Evolutionary conservation across 2,113 vertebrate genomes (phyloP).

Genomic region (Chrysochloris asiatica): DNA sequence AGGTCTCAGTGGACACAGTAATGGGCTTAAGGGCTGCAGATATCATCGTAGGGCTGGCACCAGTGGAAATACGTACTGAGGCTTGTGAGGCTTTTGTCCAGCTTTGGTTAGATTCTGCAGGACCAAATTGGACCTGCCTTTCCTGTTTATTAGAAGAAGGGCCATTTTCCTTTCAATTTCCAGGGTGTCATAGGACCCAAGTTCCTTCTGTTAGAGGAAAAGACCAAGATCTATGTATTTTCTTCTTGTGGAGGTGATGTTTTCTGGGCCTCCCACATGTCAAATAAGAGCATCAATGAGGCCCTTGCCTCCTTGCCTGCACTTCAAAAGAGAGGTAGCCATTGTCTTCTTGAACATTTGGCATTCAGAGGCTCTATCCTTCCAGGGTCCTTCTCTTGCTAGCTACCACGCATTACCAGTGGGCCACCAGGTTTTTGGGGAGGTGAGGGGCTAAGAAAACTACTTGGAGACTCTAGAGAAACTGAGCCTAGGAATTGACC

Average conservation of each 20-base stretch:
- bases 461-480: slow-evolving; percentile 63
- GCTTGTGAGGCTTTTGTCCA: slow-evolving; percentile 36
- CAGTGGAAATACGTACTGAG: slow-evolving; percentile 20
- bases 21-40: slow-evolving; percentile 13
- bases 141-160: slow-evolving; percentile 49
- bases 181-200: slow-evolving; percentile 23
- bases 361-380: slow-evolving; percentile 21
- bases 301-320: slow-evolving; percentile 5
- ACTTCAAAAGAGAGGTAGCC: slow-evolving; percentile 30
- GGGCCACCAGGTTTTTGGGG: slow-evolving; percentile 43
- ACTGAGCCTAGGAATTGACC: slow-evolving; percentile 60
- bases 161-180: slow-evolving; percentile 59
- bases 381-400: slow-evolving; percentile 31
- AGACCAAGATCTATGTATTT: not conserved
- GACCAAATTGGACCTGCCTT: slow-evolving; percentile 46
- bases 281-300: slow-evolving; percentile 3
- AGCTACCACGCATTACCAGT: slow-evolving; percentile 45
- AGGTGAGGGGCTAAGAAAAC: slow-evolving; percentile 5
- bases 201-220: slow-evolving; percentile 39
- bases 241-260: slow-evolving; percentile 34
- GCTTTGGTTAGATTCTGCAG: slow-evolving; percentile 42
- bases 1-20: slow-evolving; percentile 36
- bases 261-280: slow-evolving; percentile 40
- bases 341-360: slow-evolving; percentile 38
- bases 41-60: not conserved